phyloP scores from a whole-genome alignment of 2,113 vertebrate genomes.

The Mohoua ochrocephala region DNA sequence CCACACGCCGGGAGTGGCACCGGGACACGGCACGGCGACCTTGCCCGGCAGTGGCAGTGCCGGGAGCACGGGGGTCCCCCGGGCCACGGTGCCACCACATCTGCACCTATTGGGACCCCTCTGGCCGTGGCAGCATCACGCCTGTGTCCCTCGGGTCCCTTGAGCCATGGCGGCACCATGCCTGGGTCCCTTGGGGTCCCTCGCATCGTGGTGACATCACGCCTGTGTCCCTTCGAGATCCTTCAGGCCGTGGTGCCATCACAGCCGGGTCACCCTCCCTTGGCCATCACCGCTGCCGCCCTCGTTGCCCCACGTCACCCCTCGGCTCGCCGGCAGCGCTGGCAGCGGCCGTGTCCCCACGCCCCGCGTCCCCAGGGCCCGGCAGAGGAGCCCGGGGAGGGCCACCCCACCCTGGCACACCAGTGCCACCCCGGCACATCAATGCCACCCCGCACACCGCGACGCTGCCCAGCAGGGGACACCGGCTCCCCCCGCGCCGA shows the following conservation, averaged over 20 bases:
- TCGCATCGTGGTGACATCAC: fast-evolving
- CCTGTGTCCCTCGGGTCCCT: neutral
- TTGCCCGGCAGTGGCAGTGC: neutral
- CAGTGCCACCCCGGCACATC: neutral
- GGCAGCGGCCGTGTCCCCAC: neutral
- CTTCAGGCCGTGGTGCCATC: neutral
- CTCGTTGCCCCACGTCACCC: fast-evolving
- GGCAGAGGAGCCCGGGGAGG: neutral
- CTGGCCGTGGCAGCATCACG: fast-evolving
- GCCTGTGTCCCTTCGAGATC: neutral
- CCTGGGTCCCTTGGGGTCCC: no score
- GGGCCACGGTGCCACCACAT: neutral
- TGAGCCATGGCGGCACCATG: fast-evolving
- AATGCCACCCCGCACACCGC: fast-evolving
- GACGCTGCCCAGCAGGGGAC: neutral
- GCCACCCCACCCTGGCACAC: neutral
- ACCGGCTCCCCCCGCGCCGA: neutral
- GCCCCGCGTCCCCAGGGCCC: neutral
- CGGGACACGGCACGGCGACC: fast-evolving
- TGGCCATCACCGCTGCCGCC: neutral
- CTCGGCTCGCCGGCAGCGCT: neutral
- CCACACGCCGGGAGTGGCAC: neutral
- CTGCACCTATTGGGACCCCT: fast-evolving
- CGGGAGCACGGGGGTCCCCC: neutral
- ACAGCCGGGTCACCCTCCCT: neutral